phyloP scores from a whole-genome alignment of 2,888 invertebrate genomes.

The Julus scandinavius region DNA sequence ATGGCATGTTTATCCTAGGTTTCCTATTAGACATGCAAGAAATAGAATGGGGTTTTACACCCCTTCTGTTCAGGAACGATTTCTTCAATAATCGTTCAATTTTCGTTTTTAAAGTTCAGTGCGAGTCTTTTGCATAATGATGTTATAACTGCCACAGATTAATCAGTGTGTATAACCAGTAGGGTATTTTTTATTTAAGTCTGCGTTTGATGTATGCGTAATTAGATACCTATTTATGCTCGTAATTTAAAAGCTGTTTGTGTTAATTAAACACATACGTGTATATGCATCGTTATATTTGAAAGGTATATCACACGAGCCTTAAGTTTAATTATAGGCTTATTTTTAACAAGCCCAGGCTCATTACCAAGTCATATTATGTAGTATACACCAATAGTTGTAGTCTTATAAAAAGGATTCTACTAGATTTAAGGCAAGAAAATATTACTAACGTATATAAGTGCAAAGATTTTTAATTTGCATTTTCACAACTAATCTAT shows the following conservation, averaged over 20 bases:
- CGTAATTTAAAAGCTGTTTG: not conserved
- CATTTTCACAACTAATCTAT: not conserved
- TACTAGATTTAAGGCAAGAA: not conserved
- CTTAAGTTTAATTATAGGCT: slow-evolving; percentile 16
- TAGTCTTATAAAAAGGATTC: slow-evolving; percentile 1
- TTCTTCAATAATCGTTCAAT: not conserved
- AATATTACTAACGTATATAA: not conserved
- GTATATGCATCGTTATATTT: slow-evolving; percentile 23
- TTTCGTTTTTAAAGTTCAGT: not conserved
- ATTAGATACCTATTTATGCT: not conserved
- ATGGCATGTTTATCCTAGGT: too few relatives aligned
- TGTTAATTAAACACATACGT: not conserved
- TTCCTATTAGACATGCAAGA: too few relatives aligned
- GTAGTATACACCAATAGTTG: not conserved
- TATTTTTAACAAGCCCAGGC: slow-evolving; percentile 27
- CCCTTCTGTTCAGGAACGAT: not conserved
- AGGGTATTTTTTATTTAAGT: not conserved
- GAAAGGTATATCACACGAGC: slow-evolving; percentile 37
- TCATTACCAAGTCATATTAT: not conserved
- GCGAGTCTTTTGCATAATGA: not conserved
- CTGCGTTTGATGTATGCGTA: not conserved
- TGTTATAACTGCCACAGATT: not conserved
- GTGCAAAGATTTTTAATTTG: not conserved
- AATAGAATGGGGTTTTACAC: too few relatives aligned
- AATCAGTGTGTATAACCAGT: not conserved